Conservation (phyloP, 1,140 invertebrate species). For the Leptinotarsa lineolata region DNA sequence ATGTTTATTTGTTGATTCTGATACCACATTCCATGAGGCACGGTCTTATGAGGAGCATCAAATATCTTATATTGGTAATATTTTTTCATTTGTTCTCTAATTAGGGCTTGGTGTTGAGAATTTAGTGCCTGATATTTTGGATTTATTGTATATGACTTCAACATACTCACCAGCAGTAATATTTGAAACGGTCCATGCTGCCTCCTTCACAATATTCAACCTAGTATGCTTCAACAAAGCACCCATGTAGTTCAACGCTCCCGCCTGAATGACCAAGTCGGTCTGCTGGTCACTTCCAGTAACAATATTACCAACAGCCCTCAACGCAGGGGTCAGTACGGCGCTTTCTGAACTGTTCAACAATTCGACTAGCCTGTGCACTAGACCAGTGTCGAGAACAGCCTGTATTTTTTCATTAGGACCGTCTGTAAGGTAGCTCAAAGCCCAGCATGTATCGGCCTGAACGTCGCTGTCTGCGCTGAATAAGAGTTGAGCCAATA, state of each 20-base stretch:
- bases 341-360: constrained; percentile 72
- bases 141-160: not conserved
- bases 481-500: constrained; percentile 77
- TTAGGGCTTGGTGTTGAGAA: no score
- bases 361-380: constrained; percentile 73
- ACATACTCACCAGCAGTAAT: constrained; percentile 83
- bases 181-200: constrained; percentile 98
- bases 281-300: constrained; percentile 87
- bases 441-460: constrained; percentile 94
- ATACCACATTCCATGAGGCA: no score
- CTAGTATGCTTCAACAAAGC: constrained; percentile 71
- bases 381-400: constrained; percentile 73
- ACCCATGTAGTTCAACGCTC: constrained; percentile 74
- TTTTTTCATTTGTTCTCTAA: no score
- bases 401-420: constrained; percentile 91
- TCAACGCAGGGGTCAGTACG: constrained; percentile 87
- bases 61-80: no score
- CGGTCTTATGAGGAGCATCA: no score
- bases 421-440: constrained; percentile 95
- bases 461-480: constrained; percentile 76
- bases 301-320: constrained; percentile 87
- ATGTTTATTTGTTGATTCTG: no score
- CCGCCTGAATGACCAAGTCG: constrained; percentile 83
- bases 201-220: constrained; percentile 83
- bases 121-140: no score